Evolutionary conservation across 1,140 invertebrate genomes (phyloP).

Genomic region (Homarus americanus): DNA sequence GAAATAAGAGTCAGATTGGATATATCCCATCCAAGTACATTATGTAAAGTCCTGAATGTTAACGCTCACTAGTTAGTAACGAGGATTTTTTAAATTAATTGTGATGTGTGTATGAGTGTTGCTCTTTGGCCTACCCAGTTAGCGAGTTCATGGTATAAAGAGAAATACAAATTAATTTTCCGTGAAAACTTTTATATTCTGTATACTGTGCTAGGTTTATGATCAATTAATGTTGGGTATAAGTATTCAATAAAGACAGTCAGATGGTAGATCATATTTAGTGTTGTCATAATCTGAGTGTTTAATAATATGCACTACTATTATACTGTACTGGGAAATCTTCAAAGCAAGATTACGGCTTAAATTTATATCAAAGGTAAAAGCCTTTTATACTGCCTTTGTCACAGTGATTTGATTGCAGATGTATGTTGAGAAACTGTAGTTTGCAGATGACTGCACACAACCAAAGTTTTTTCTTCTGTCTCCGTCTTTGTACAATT

Average conservation of each 20-base stretch:
- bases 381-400: neutral
- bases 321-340: conserved; percentile 4
- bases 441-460: neutral
- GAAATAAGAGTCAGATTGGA: neutral
- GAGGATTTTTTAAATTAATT: conserved; percentile 28
- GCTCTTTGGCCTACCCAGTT: neutral
- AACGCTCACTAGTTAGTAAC: conserved; percentile 31
- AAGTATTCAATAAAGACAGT: conserved; percentile 24
- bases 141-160: neutral
- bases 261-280: conserved; percentile 19
- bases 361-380: neutral
- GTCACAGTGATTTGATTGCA: neutral
- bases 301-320: neutral
- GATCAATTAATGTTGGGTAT: neutral
- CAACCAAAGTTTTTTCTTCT: conserved; percentile 61
- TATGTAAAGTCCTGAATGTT: conserved; percentile 14
- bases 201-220: conserved; percentile 16
- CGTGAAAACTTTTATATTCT: neutral
- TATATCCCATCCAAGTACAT: conserved; percentile 18
- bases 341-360: neutral
- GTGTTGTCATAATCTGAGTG: conserved; percentile 22
- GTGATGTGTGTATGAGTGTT: conserved; percentile 26
- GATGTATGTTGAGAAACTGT: neutral
- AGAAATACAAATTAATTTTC: conserved; percentile 3
- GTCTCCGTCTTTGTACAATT: conserved; percentile 52